These are phyloP conservation scores for Spondyliosoma cantharus DNA, from an alignment of 2,797 vertebrate genomes.

Conservation along the genomic window DNA sequence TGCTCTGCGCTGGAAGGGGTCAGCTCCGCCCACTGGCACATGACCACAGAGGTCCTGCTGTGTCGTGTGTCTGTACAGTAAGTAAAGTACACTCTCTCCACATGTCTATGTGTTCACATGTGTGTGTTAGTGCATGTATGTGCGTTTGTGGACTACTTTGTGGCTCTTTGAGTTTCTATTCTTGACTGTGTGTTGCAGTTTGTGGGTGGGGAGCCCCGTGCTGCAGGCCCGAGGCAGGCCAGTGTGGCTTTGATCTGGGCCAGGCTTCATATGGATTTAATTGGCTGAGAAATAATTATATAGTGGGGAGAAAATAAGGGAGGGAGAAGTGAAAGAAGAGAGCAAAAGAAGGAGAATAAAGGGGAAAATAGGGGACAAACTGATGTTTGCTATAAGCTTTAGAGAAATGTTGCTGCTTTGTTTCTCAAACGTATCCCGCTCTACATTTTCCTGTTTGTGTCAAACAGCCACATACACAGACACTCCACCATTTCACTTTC, in stretches of 20 bases:
- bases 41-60: slow-evolving; percentile 69
- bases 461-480: slow-evolving; percentile 35
- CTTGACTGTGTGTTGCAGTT: slow-evolving; percentile 49
- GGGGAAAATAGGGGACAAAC: slow-evolving; percentile 4
- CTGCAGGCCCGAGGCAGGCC: slow-evolving; percentile 48
- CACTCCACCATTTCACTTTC: too few species aligned
- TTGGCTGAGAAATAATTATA: slow-evolving; percentile 81
- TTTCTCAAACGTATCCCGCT: slow-evolving; percentile 31
- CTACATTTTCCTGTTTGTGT: slow-evolving; percentile 26
- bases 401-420: slow-evolving; percentile 10
- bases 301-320: slow-evolving; percentile 44
- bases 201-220: slow-evolving; percentile 61
- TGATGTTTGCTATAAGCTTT: slow-evolving; percentile 2
- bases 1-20: slow-evolving; percentile 54
- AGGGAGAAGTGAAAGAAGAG: slow-evolving; percentile 27
- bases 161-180: slow-evolving; percentile 62
- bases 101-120: slow-evolving; percentile 19
- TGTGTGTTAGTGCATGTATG: neutral
- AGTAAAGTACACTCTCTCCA: slow-evolving; percentile 30
- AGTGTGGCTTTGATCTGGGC: slow-evolving; percentile 76
- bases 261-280: slow-evolving; percentile 80
- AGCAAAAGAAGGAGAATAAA: neutral
- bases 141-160: slow-evolving; percentile 32
- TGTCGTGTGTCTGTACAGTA: slow-evolving; percentile 57
- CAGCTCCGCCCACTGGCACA: slow-evolving; percentile 67